phyloP scores from a whole-genome alignment of 2,113 vertebrate genomes.

The Diadophis punctatus region DNA sequence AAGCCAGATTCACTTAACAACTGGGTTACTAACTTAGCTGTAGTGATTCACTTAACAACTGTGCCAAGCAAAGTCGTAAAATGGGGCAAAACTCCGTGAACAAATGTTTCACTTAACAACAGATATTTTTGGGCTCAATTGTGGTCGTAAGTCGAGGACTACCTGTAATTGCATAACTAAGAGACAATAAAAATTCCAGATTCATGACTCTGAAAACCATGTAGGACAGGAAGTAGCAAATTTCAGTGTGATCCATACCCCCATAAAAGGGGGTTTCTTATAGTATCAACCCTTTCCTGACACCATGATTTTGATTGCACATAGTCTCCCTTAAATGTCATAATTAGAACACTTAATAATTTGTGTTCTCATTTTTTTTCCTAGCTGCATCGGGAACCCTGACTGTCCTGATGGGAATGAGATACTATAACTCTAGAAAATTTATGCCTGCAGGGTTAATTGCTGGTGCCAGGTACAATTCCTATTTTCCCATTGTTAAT shows the following conservation, averaged over 20 bases:
- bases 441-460: conserved; percentile 91
- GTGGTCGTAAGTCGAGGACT: no score
- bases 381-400: conserved; percentile 87
- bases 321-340: background rate
- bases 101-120: no score
- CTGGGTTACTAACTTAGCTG: no score
- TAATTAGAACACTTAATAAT: background rate
- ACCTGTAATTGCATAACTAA: background rate
- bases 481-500: background rate
- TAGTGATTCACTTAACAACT: no score
- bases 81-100: no score
- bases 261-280: background rate
- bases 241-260: background rate
- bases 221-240: background rate
- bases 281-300: background rate
- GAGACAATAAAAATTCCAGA: background rate
- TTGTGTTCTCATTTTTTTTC: background rate
- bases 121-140: no score
- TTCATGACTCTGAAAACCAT: background rate
- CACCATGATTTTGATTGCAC: background rate
- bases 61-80: no score
- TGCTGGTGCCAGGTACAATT: conserved; percentile 83
- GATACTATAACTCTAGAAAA: conserved; percentile 90
- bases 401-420: conserved; percentile 86
- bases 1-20: no score